Evolutionary conservation across 2,113 vertebrate genomes (phyloP).

Genomic region (Sturnus vulgaris): DNA sequence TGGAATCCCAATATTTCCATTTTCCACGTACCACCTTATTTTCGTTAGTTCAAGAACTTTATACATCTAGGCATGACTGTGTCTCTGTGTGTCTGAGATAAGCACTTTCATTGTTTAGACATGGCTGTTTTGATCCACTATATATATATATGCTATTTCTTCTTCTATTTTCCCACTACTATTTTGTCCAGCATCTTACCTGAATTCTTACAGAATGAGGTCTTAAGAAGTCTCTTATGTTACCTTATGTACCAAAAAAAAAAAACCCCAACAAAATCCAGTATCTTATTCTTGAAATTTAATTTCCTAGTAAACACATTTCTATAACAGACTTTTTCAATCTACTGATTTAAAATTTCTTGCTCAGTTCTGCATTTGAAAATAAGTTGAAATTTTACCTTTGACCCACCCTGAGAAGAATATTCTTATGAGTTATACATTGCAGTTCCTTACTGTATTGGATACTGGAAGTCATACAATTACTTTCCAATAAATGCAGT

Average conservation of each 20-base stretch:
- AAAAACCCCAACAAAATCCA: not conserved
- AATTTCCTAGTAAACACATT: not conserved
- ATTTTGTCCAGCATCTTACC: not conserved
- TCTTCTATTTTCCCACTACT: not conserved
- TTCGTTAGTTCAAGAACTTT: not conserved
- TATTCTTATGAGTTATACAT: not conserved
- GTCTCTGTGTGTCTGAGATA: not conserved
- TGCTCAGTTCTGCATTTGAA: not conserved
- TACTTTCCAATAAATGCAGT: not conserved
- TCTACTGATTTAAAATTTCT: not conserved
- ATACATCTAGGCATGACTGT: too few relatives aligned
- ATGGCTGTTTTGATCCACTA: not conserved
- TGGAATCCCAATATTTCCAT: not conserved
- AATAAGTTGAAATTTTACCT: not conserved
- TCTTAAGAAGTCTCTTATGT: not conserved
- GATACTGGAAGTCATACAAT: not conserved
- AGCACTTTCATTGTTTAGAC: not conserved
- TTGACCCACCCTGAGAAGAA: not conserved
- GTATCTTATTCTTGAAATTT: not conserved
- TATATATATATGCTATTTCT: not conserved
- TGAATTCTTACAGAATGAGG: not conserved
- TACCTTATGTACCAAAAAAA: not conserved
- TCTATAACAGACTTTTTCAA: not conserved
- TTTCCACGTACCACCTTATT: not conserved
- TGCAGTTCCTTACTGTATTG: not conserved